Evolutionary conservation across 1,140 invertebrate species (phyloP).

Genomic region (Psilanteris sp.): DNA sequence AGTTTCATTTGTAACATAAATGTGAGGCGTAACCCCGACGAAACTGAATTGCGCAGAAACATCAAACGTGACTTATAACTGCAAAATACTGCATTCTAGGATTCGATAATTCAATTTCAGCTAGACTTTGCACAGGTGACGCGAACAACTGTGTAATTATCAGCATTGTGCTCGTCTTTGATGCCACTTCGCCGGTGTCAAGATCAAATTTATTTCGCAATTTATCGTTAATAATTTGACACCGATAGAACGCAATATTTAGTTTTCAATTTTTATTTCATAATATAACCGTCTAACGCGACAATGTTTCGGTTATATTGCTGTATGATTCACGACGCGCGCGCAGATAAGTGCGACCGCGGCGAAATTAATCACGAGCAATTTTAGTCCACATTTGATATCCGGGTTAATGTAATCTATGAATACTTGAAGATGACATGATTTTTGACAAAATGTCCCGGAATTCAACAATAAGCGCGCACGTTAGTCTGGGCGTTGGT

Average conservation of each 20-base stretch:
- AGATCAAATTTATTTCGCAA: slow-evolving; percentile 54
- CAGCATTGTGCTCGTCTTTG: slow-evolving; percentile 8
- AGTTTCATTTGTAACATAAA: slow-evolving; percentile 15
- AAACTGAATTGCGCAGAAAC: slow-evolving; percentile 25
- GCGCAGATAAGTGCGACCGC: slow-evolving; percentile 10
- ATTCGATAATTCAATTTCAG: slow-evolving; percentile 54
- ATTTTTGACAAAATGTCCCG: too few species aligned
- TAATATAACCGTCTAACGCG: slow-evolving; percentile 32
- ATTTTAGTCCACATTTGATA: slow-evolving; percentile 7
- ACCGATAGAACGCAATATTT: slow-evolving; percentile 43
- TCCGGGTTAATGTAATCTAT: background rate
- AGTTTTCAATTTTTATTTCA: slow-evolving; percentile 42
- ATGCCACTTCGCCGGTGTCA: slow-evolving; percentile 12
- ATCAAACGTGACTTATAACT: slow-evolving; percentile 35
- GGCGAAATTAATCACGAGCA: slow-evolving; percentile 25
- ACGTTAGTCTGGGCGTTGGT: too few species aligned
- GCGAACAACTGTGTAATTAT: slow-evolving; percentile 54
- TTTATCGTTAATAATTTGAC: slow-evolving; percentile 47
- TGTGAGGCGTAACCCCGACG: slow-evolving; percentile 6
- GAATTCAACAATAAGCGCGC: too few species aligned
- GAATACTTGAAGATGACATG: too few species aligned
- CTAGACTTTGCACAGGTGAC: slow-evolving; percentile 64
- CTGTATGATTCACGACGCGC: slow-evolving; percentile 23
- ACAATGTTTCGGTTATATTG: slow-evolving; percentile 19
- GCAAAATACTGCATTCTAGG: slow-evolving; percentile 54